These are phyloP conservation scores for Hafferia zeledoni DNA, from an alignment of 2,797 vertebrate species.

Conservation along the genomic window DNA sequence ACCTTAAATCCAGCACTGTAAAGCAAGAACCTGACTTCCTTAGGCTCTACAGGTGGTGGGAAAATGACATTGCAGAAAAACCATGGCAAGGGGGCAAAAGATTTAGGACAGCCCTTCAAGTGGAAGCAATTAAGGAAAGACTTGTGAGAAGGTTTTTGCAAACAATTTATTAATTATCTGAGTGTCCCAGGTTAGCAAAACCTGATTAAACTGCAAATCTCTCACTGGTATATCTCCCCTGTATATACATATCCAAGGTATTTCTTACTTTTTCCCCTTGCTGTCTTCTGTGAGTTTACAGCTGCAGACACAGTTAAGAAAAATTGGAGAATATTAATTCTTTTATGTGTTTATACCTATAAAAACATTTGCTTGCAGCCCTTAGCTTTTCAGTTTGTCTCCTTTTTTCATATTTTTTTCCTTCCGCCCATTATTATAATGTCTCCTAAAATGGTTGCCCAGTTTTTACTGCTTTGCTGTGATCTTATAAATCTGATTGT, in stretches of 20 bases:
- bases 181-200: neutral
- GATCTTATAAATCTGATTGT: neutral
- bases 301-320: neutral
- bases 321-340: neutral
- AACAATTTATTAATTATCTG: neutral
- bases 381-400: neutral
- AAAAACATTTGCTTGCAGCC: neutral
- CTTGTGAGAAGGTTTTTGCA: neutral
- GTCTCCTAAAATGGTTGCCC: neutral
- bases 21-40: neutral
- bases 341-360: neutral
- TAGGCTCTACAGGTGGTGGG: too few species aligned
- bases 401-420: neutral
- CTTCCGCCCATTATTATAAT: neutral
- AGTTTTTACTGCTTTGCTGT: neutral
- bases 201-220: neutral
- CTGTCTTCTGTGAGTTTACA: neutral
- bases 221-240: neutral
- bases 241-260: neutral
- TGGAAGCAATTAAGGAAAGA: neutral
- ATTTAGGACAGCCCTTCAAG: neutral
- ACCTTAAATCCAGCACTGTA: neutral
- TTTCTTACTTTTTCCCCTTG: neutral
- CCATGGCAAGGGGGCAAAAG: neutral
- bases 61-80: neutral